Base-by-base conservation (phyloP, 2,888 invertebrate genomes). In the Tetrapedia diversipes region DNA sequence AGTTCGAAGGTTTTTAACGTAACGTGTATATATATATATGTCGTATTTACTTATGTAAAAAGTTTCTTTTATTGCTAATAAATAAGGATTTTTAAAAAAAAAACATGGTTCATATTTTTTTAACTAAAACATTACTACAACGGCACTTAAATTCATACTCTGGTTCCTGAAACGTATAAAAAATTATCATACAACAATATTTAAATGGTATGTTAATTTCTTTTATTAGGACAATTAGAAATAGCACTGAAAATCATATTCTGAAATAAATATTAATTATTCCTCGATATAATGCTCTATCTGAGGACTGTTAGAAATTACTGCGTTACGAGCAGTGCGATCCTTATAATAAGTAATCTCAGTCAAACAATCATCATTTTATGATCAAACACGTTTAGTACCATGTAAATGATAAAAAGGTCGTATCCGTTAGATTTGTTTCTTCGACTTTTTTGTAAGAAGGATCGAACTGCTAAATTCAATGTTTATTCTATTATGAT, bases 221-320 rank as follows among this genome's bases (percentile, higher is more conserved):
- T 77, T 85, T 85, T 83, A 82, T 85, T 81, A 78, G 81, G 78
- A 79, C 74, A 78, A 78, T 83, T 82, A 84, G 83, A 84, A 74
- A 79, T 81, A 84, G 80, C 80, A 81, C 81, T 81, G 77, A 82
- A 83, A 85, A 80, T 83, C 56, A 80, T 78, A 61, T 68, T 70
- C 57, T 27, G 73, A 77, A 84, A 79, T 69, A 84, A 80, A 75
- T 79, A 79, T 66, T 72, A 76, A 73, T 63, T 76, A 67, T 51
- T 59, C n/a, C 54, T 73, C 70, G 60, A 75, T 67, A 61, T 60
- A 76, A 71, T 65, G 63, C 39, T 66, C 43, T 71, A 69, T 74
- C 57, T 54, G 59, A 73, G 82, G 73, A 41, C 56, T 76, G 73
- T 65, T 65, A 70, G 22, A 77, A 57, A 37, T 56, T 64, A 79